Evolutionary conservation across 2,888 invertebrate species (phyloP).

Genomic region (Tiliacea citrago): DNA sequence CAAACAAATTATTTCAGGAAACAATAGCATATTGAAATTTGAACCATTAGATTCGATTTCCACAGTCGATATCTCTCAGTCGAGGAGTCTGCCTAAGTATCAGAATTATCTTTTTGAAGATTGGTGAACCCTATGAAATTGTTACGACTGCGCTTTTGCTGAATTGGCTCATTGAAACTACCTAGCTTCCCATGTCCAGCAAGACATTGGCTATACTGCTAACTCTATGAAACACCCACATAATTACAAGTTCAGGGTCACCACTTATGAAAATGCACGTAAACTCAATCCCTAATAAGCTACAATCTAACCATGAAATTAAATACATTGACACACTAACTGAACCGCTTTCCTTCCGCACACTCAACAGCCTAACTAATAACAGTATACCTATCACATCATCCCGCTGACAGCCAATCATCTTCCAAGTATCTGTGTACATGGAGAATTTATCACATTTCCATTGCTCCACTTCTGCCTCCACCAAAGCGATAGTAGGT

Average conservation of each 20-base stretch:
- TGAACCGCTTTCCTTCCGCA: slow-evolving; percentile 50
- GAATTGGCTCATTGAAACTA: not conserved
- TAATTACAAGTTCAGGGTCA: slow-evolving; percentile 1
- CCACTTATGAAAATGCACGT: slow-evolving; percentile 26
- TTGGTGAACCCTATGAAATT: not conserved
- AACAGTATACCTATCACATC: slow-evolving; percentile 47
- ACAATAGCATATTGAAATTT: not conserved
- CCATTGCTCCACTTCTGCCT: slow-evolving; percentile 66
- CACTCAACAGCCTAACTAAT: slow-evolving; percentile 34
- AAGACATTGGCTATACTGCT: no score
- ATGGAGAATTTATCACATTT: slow-evolving; percentile 57
- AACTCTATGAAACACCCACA: not conserved
- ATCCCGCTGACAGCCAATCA: slow-evolving; percentile 52
- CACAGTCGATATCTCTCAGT: no score
- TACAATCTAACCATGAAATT: slow-evolving; percentile 24
- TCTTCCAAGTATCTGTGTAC: slow-evolving; percentile 27
- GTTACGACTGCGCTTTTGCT: not conserved
- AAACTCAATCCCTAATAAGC: not conserved
- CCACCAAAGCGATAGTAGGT: slow-evolving; percentile 58
- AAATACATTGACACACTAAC: slow-evolving; percentile 38
- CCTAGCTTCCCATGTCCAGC: not conserved
- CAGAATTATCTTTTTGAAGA: not conserved
- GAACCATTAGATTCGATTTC: no score
- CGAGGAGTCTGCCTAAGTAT: not conserved
- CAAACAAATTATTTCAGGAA: not conserved